phyloP scores from a whole-genome alignment of 2,113 vertebrate species.

The Rhegmatorhina hoffmannsi region DNA sequence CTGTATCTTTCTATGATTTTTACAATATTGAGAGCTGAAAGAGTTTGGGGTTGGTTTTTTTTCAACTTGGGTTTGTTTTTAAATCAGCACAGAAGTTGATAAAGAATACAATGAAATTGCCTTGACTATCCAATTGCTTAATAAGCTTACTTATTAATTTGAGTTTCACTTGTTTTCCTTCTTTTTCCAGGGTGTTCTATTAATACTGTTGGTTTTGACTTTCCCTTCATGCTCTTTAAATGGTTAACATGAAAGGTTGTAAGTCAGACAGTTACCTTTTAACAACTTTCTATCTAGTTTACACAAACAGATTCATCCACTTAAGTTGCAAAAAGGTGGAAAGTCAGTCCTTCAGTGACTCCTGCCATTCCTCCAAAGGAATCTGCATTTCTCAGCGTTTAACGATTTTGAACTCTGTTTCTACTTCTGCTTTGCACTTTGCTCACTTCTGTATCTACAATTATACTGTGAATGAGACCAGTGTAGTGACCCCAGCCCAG shows the following conservation, averaged over 20 bases:
- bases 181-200: not conserved
- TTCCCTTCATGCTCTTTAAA: not conserved
- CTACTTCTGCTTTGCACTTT: not conserved
- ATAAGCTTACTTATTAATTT: not conserved
- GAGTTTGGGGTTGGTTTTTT: rapidly evolving
- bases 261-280: not conserved
- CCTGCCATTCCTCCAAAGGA: not conserved
- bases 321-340: not conserved
- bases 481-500: not conserved
- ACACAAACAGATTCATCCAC: not conserved
- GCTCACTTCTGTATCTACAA: not conserved
- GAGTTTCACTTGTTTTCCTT: not conserved
- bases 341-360: not conserved
- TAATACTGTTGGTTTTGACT: not conserved
- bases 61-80: not conserved
- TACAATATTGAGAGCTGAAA: not conserved
- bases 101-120: not conserved
- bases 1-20: not conserved
- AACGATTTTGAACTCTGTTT: not conserved
- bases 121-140: not conserved
- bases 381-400: not conserved
- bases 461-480: not conserved
- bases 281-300: not conserved
- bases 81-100: not conserved
- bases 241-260: not conserved